Evolutionary conservation across 2,113 vertebrate species (phyloP), one percentile per base, ranked within the genome.

Genomic region (Cinclus mexicanus): DNA sequence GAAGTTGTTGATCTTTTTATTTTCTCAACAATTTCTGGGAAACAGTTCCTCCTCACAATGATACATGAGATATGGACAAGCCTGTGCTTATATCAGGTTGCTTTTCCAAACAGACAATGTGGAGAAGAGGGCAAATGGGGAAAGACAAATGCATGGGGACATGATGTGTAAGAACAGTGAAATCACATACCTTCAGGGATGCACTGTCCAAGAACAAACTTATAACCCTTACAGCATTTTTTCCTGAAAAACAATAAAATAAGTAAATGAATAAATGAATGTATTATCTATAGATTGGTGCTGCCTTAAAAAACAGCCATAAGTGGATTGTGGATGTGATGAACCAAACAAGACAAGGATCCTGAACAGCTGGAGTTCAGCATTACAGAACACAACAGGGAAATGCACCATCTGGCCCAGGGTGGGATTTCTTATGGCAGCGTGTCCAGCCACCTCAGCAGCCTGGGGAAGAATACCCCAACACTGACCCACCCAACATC

Each of bases 201-300:
- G 97, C 99, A 99, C 81, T 99, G 99, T 97, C 99, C 99, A 97
- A 99, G 98, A 93, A 99, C 99, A 98, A 99, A 99, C 96, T 99
- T 99, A 97, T 99, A 99, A 84, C 99, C 99, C 77, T 98, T 98
- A 97, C 99, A 99, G 97, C 99, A 99, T 93, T 99, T 99, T 98
- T 99, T 99, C 98, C 99, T 99, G 98, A 86, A 98, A 99, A 97
- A 98, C 72, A 92, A 97, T 93, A 97, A 97, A 94, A 95, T 77
- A 96, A 63, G 95, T 33, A 59, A 87, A 95, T 46, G 28, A 80
- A 44, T 79, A 85, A 94, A 95, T 91, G 92, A 95, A 78, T 70
- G 59, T 31, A 65, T 56, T 63, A 19, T 87, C 57, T 53, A 67
- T 56, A 83, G 55, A 50, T 44, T 86, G 44, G 14, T 64, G 17